phyloP scores from a whole-genome alignment of 1,140 invertebrate genomes.

The Nephotettix cincticeps region DNA sequence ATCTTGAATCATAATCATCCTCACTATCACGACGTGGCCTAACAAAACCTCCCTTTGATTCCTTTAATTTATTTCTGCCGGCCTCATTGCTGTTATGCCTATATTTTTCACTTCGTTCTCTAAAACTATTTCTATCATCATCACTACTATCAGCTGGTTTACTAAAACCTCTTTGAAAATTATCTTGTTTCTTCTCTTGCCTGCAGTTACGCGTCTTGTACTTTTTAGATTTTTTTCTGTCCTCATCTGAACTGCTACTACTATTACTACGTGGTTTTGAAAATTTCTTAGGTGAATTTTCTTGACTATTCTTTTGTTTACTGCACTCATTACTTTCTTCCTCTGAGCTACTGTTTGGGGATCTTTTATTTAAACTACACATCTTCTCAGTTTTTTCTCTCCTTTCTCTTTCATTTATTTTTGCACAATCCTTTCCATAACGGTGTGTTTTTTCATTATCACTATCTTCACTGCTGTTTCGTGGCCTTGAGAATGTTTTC shows the following conservation, averaged over 20 bases:
- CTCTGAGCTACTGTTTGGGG: too few species aligned
- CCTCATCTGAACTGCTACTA: neutral
- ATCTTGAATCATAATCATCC: neutral
- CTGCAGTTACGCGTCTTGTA: neutral
- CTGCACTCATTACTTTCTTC: too few species aligned
- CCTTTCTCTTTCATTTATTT: too few species aligned
- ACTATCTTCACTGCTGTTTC: neutral
- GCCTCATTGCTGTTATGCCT: neutral
- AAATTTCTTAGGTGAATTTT: neutral
- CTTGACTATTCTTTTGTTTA: too few species aligned
- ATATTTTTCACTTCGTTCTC: neutral
- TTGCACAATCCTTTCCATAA: neutral
- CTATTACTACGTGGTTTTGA: neutral
- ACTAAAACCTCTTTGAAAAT: too few species aligned
- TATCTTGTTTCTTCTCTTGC: too few species aligned
- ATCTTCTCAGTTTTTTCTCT: too few species aligned
- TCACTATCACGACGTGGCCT: slow-evolving; percentile 3
- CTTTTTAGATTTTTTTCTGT: neutral
- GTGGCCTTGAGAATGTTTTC: neutral
- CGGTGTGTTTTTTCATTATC: neutral
- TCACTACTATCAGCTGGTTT: too few species aligned
- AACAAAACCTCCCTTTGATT: neutral
- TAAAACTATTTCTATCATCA: neutral
- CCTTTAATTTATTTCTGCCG: slow-evolving; percentile 21
- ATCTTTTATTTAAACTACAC: too few species aligned